These are phyloP conservation scores for Phoenicopterus ruber DNA, from an alignment of 2,113 vertebrate genomes.

Conservation along the genomic window DNA sequence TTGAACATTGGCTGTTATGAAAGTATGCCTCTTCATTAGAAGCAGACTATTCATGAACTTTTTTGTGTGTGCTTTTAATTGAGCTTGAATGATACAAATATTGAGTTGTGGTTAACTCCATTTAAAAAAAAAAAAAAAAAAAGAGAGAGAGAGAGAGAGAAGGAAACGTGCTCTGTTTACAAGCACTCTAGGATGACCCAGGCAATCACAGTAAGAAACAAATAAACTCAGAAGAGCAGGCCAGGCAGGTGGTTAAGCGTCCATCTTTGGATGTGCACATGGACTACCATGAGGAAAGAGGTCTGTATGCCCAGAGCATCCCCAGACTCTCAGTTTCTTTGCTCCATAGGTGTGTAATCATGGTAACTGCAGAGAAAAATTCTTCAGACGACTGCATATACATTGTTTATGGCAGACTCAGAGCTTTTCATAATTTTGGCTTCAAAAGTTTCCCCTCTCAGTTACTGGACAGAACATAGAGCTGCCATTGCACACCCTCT, in stretches of 20 bases:
- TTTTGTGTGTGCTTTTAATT: constrained; percentile 36
- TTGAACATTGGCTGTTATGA: constrained; percentile 14
- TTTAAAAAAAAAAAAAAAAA: neutral
- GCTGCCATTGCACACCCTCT: neutral
- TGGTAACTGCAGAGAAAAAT: neutral
- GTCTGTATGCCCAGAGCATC: neutral
- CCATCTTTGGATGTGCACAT: neutral
- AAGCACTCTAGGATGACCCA: neutral
- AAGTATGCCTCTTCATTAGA: constrained; percentile 47
- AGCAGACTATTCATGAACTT: constrained; percentile 41
- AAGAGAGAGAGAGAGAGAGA: neutral
- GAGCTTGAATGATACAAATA: constrained; percentile 46
- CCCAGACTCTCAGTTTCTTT: neutral
- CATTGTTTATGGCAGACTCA: neutral
- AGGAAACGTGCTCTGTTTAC: neutral
- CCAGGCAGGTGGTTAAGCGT: neutral
- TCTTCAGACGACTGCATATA: neutral
- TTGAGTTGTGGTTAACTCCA: constrained; percentile 30
- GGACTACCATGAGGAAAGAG: neutral
- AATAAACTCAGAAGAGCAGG: neutral
- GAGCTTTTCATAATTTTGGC: neutral
- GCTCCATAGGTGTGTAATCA: neutral
- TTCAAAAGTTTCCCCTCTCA: neutral
- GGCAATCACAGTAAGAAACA: neutral
- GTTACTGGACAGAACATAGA: neutral